These are phyloP conservation scores for Raja brachyura DNA, from an alignment of 2,113 vertebrate species.

Conservation along the genomic window DNA sequence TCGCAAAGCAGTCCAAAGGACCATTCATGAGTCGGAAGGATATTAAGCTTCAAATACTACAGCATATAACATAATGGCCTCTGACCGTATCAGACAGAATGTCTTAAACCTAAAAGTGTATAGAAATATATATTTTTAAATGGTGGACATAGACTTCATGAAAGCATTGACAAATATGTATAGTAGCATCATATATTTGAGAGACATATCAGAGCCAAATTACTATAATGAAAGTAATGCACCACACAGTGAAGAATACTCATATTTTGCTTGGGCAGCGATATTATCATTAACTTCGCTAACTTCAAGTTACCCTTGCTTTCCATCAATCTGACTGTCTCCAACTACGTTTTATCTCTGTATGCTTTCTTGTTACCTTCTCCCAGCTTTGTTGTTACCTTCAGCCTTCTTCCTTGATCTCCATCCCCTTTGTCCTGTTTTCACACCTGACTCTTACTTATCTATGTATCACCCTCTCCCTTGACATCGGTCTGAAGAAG, in stretches of 20 bases:
- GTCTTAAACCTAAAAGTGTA: not conserved
- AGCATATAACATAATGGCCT: not conserved
- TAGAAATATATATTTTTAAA: not conserved
- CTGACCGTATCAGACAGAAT: not conserved
- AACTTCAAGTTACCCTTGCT: too few species aligned
- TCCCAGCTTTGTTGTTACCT: too few species aligned
- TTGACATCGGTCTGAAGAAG: too few species aligned
- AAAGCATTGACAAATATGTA: not conserved
- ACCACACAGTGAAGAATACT: not conserved
- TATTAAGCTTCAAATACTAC: not conserved
- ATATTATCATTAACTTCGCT: too few species aligned
- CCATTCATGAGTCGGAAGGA: not conserved
- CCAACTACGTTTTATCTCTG: too few species aligned
- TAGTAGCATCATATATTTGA: not conserved
- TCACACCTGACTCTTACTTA: too few species aligned
- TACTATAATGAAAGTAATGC: not conserved
- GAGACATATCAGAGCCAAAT: not conserved
- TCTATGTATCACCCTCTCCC: too few species aligned
- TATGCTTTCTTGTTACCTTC: too few species aligned
- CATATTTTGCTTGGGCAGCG: too few species aligned
- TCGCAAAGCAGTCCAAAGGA: not conserved
- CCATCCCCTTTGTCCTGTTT: too few species aligned
- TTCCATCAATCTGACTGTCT: too few species aligned
- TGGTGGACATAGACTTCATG: not conserved
- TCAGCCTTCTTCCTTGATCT: too few species aligned